Evolutionary conservation across 2,797 vertebrate species (phyloP).

Genomic region (Characodon lateralis): DNA sequence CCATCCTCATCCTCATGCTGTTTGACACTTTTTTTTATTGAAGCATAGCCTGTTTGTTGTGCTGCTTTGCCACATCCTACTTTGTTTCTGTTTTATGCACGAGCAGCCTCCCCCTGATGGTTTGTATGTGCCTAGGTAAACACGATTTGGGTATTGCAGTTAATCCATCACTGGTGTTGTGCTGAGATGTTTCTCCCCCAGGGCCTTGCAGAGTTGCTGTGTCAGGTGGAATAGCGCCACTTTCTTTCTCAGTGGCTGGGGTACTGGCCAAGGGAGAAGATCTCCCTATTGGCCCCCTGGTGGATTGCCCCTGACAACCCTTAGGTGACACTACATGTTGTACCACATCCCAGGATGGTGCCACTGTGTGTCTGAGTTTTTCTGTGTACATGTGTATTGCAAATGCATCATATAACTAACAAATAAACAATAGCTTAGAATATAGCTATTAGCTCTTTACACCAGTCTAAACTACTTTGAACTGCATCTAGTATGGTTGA

Average conservation of each 20-base stretch:
- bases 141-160: slow-evolving; percentile 61
- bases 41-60: slow-evolving; percentile 47
- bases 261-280: slow-evolving; percentile 68
- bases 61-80: slow-evolving; percentile 23
- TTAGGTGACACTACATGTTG: slow-evolving; percentile 55
- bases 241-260: slow-evolving; percentile 79
- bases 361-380: slow-evolving; percentile 46
- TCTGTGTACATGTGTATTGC: slow-evolving; percentile 16
- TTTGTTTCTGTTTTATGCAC: slow-evolving; percentile 53
- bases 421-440: slow-evolving; percentile 23
- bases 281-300: slow-evolving; percentile 45
- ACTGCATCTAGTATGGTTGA: not conserved
- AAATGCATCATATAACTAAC: slow-evolving; percentile 12
- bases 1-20: slow-evolving; percentile 15
- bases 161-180: slow-evolving; percentile 67
- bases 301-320: slow-evolving; percentile 35
- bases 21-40: slow-evolving; percentile 27
- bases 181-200: slow-evolving; percentile 53
- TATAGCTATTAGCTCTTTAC: slow-evolving; percentile 19
- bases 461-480: not conserved
- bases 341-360: slow-evolving; percentile 49
- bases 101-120: slow-evolving; percentile 32
- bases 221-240: slow-evolving; percentile 73
- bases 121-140: slow-evolving; percentile 57
- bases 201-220: slow-evolving; percentile 42